Conservation (phyloP, 2,113 vertebrate species). For the Ciconia maguari region DNA sequence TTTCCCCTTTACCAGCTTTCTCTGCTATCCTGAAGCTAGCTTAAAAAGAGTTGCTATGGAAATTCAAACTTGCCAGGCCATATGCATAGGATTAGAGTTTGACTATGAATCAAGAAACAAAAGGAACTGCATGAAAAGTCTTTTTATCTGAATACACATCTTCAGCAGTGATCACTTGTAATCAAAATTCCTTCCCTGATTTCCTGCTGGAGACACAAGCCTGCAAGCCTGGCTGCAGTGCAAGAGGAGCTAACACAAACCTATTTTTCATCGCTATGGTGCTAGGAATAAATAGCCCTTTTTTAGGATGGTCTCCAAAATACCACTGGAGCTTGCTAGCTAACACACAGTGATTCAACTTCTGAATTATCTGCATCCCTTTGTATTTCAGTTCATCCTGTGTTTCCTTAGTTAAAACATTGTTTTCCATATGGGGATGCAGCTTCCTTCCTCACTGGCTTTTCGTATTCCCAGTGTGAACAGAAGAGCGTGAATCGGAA, state of each 20-base stretch:
- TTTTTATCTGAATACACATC: slow-evolving; percentile 33
- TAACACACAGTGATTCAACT: neutral
- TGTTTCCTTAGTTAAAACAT: neutral
- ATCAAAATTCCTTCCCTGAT: slow-evolving; percentile 21
- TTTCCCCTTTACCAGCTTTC: slow-evolving; percentile 30
- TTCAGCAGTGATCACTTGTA: slow-evolving; percentile 12
- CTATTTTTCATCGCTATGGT: neutral
- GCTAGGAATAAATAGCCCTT: neutral
- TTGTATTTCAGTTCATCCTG: neutral
- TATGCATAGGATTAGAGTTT: neutral
- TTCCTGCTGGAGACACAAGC: neutral
- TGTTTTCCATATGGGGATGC: neutral
- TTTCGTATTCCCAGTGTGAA: neutral
- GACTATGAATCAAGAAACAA: slow-evolving; percentile 36
- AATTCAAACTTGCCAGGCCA: neutral
- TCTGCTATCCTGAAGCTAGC: neutral
- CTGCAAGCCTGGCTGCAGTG: neutral
- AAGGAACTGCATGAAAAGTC: slow-evolving; percentile 18
- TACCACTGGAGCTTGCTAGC: neutral
- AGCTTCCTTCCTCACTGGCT: neutral
- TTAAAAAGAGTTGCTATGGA: slow-evolving; percentile 18
- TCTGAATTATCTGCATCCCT: neutral
- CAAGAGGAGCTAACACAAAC: neutral
- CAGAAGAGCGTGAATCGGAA: neutral
- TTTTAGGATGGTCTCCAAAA: neutral